Evolutionary conservation across 2,113 vertebrate species (phyloP).

Genomic region (Neolamprologus modestus): DNA sequence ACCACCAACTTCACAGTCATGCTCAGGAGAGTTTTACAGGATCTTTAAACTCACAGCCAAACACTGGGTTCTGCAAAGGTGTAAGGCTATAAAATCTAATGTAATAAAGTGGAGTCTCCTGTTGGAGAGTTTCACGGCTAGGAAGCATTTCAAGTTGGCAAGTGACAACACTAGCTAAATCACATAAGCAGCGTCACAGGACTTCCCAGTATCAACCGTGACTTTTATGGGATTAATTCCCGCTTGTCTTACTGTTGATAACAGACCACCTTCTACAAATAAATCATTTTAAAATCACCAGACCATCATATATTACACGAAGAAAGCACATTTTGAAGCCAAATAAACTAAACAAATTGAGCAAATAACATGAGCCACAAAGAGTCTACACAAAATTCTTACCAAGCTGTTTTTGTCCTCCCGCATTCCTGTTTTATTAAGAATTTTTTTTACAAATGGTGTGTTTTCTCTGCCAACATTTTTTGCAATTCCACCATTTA

Average conservation of each 20-base stretch:
- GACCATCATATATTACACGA: neutral
- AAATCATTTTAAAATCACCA: constrained; percentile 6
- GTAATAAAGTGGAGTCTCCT: constrained; percentile 15
- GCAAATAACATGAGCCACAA: neutral
- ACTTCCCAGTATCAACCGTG: constrained; percentile 40
- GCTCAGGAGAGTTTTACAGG: constrained; percentile 2
- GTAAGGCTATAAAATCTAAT: constrained; percentile 9
- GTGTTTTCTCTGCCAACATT: neutral
- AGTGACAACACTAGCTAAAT: constrained; percentile 27
- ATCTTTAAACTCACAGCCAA: constrained; percentile 30
- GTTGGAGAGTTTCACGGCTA: constrained; percentile 2
- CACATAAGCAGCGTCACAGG: constrained; percentile 24
- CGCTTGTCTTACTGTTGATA: constrained; percentile 2
- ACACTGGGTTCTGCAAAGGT: constrained; percentile 17
- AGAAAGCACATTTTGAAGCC: neutral
- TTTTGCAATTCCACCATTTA: neutral
- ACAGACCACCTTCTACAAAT: constrained; percentile 11
- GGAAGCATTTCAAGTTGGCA: neutral
- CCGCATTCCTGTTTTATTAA: neutral
- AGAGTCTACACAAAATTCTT: neutral
- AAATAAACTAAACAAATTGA: neutral
- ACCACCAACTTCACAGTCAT: neutral
- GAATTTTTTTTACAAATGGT: neutral
- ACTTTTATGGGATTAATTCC: constrained; percentile 26
- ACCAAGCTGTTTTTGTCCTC: neutral